Base-by-base conservation (phyloP, 2,888 invertebrate genomes). In the Aphrophora alni region DNA sequence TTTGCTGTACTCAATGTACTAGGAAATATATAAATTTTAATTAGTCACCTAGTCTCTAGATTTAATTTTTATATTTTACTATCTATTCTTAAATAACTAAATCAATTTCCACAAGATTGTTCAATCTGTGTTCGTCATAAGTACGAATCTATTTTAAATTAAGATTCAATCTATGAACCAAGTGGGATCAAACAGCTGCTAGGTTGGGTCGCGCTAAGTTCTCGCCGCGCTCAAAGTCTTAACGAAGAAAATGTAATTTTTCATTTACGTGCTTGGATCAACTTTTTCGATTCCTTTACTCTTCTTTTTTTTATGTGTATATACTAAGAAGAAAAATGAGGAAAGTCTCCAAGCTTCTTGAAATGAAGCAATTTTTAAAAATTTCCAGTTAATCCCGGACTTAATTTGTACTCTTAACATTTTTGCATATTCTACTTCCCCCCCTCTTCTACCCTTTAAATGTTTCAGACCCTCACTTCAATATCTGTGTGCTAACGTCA, bases 381-480 rank as follows among this genome's bases (percentile, higher is more conserved):
- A 82, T 83, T 84, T 83, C 71, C 84, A 84, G 84, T 84, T 85
- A 85, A 85, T 85, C 85, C 84, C 80, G 78, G 84, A 82, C 85
- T 85, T 85, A 85, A 85, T 85, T 85, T 84, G 82, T 85, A 83
- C 84, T 84, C 84, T 83, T 83, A 84, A 82, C 77, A 82, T 83
- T 83, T 83, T 82, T 83, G 82, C 82, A 82, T 82, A 73, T 78
- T 78, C 72, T n/a, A n/a, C n/a, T n/a, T n/a, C n/a, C n/a, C n/a
- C n/a, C n/a, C n/a, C n/a, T n/a, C n/a, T n/a, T n/a, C n/a, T 44
- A 71, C 78, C 71, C 71, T 73, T 38, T 68, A n/a, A 51, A 33
- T 59, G 38, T 78, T 59, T 21, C 68, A 26, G n/a, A 69, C 74
- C 38, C 38, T 24, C 24, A 8, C 27, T 38, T 44, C 44, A 14